A percentile compares a stretch with the other conserved stretches of the same genome.
phyloP scores from a whole-genome alignment of 2,113 vertebrate species.

The Sarotherodon lohbergeri region DNA sequence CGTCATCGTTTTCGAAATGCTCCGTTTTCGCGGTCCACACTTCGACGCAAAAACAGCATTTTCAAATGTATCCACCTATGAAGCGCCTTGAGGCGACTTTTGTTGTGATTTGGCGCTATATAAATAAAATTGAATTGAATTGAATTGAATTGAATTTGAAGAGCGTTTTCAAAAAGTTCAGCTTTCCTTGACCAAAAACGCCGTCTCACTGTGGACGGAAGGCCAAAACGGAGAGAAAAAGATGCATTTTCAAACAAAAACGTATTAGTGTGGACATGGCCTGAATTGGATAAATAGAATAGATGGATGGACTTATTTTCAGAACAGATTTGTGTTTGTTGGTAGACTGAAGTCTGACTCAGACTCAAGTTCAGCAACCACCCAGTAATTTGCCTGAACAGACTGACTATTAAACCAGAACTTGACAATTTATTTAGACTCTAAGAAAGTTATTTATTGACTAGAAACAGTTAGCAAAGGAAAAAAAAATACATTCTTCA shows the following conservation, averaged over 20 bases:
- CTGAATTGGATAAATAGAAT: not conserved
- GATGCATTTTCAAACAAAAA: not conserved
- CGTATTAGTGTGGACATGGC: not conserved
- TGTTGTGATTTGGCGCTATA: too few relatives aligned
- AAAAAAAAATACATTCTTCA: accelerated
- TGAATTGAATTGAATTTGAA: not conserved
- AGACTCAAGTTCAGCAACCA: not conserved
- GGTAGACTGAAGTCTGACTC: not conserved
- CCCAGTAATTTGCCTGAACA: not conserved
- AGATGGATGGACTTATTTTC: not conserved
- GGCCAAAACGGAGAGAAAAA: not conserved
- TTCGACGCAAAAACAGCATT: accelerated
- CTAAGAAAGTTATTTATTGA: not conserved
- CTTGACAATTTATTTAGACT: not conserved
- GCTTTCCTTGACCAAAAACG: not conserved
- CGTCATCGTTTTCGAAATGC: not conserved
- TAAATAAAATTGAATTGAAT: not conserved
- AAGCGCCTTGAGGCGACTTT: too few relatives aligned
- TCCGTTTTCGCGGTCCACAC: not conserved
- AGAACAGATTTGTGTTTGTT: not conserved
- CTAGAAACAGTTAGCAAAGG: not conserved
- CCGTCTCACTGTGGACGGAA: accelerated
- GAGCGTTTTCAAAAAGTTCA: not conserved
- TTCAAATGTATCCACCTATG: not conserved
- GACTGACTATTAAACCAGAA: not conserved